Percentiles rank a stretch among this genome's conserved stretches.
Conservation (phyloP, 2,113 vertebrate genomes). For the Solenodon paradoxus region DNA sequence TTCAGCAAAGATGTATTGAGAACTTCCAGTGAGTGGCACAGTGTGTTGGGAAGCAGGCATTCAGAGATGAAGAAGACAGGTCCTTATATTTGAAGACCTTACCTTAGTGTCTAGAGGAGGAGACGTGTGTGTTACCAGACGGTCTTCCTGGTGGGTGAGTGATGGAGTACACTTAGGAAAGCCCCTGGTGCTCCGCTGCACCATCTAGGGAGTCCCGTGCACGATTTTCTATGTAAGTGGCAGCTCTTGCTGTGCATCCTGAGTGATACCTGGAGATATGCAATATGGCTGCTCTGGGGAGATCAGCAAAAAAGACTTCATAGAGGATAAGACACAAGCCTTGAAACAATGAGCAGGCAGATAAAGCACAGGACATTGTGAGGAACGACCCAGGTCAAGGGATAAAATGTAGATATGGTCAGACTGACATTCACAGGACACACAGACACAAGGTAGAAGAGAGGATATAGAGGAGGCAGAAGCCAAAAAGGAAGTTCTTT, state of each 20-base stretch:
- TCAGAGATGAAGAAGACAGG: neutral
- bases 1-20: neutral
- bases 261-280: neutral
- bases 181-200: rapidly evolving
- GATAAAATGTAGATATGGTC: neutral
- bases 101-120: neutral
- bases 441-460: neutral
- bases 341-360: neutral
- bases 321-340: no score
- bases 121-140: neutral
- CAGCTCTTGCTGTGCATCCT: neutral
- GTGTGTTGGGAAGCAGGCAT: neutral
- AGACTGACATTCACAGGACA: neutral
- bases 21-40: neutral
- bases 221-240: neutral
- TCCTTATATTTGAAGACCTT: neutral
- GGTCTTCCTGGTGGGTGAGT: neutral
- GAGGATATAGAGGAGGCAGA: neutral
- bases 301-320: neutral
- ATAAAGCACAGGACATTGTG: neutral
- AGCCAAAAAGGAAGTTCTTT: neutral
- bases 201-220: rapidly evolving
- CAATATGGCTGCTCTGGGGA: neutral
- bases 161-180: neutral
- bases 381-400: neutral